Evolutionary conservation across 2,888 invertebrate species (phyloP), one percentile per base, ranked within the genome.

Genomic region (Acronicta aceris): DNA sequence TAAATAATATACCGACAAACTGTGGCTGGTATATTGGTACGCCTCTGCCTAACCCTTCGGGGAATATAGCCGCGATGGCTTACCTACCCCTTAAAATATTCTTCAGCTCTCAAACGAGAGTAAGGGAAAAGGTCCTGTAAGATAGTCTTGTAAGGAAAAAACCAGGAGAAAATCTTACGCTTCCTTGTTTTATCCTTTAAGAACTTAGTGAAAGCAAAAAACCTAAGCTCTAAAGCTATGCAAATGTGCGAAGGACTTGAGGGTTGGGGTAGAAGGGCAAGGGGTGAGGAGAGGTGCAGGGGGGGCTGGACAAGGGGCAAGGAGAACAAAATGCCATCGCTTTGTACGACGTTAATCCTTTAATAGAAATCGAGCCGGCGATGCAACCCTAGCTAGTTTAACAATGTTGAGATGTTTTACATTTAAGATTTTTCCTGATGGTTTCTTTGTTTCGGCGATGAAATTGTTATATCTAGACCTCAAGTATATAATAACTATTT

Each of bases 211-310:
- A 81, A 82, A 85, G 87, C 81, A 89, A 90, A 92, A 91, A 92
- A 89, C 81, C 90, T 91, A 88, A 92, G 89, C 89, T 85, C 83
- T 84, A 92, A 92, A 92, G 92, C 92, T 93, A 94, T 94, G 93
- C 92, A 94, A 94, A 94, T 94, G 89, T 90, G 87, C 87, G 87
- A 91, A 92, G 90, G 90, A 92, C 93, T 93, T 92, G 84, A 91
- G 90, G 91, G 90, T 86, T 84, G 82, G 71, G 76, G 79, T 71
- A 65, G 76, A 69, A 76, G 75, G 81, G 79, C 72, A 63, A 59
- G 71, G 74, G 68, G 47, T 59, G 54, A 66, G 65, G 70, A 38
- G 50, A 65, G 60, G 58, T 73, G 76, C 16, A 36, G 40, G 59
- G 74, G 60, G 50, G 78, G 78, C 84, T 85, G 92, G 92, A 89